These are phyloP conservation scores for Micromesistius poutassou DNA, from an alignment of 2,797 vertebrate genomes.

Conservation along the genomic window DNA sequence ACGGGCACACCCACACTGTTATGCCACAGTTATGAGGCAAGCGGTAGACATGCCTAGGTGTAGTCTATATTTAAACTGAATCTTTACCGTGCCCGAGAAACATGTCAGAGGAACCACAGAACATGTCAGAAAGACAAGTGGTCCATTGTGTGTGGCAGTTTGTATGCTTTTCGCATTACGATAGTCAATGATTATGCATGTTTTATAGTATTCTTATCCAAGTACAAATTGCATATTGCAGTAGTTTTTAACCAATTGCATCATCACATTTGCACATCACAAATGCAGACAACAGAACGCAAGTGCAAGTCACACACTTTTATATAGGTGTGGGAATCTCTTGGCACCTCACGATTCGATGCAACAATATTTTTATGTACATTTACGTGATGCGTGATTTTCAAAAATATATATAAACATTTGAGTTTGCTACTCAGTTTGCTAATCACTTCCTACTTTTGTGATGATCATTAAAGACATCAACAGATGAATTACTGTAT, in stretches of 20 bases:
- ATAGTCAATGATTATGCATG: background rate
- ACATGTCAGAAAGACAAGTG: background rate
- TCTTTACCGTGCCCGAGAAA: background rate
- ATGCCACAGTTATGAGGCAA: conserved; percentile 7
- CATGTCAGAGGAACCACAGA: background rate
- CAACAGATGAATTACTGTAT: no score
- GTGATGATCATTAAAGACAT: no score
- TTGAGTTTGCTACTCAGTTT: no score
- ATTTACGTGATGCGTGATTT: no score
- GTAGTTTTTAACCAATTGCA: background rate
- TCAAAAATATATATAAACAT: no score
- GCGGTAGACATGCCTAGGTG: background rate
- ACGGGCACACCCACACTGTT: background rate
- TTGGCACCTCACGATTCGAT: no score
- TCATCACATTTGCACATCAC: background rate
- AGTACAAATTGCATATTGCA: background rate
- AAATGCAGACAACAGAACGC: background rate
- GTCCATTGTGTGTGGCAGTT: background rate
- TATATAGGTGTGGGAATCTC: no score
- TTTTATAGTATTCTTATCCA: background rate
- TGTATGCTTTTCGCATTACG: background rate
- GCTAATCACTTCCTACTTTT: no score
- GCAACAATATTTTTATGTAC: no score
- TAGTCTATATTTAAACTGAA: background rate
- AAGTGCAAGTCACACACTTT: background rate